These are phyloP conservation scores for Aleiodes alternator DNA, from an alignment of 2,888 invertebrate species.

Conservation along the genomic window DNA sequence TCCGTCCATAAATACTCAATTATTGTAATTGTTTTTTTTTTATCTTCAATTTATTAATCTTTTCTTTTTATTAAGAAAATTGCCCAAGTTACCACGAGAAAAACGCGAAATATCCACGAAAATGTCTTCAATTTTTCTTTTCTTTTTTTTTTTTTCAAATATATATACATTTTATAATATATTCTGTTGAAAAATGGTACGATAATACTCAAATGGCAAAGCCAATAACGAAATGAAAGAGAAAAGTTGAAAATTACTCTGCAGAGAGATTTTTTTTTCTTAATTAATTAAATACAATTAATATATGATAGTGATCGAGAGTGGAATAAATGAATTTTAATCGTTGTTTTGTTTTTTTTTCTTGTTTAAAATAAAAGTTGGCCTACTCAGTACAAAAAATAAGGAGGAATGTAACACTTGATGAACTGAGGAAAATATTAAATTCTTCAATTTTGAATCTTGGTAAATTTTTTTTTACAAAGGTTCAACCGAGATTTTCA, in stretches of 20 bases:
- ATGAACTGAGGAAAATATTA: no score
- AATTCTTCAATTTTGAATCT: no score
- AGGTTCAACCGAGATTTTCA: no score
- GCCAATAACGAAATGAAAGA: slow-evolving; percentile 3
- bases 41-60: not conserved
- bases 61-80: slow-evolving; percentile 7
- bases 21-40: not conserved
- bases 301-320: slow-evolving; percentile 28
- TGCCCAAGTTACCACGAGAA: slow-evolving; percentile 48
- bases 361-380: slow-evolving; percentile 51
- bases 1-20: slow-evolving; percentile 28
- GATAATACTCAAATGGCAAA: slow-evolving; percentile 32
- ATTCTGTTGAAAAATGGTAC: slow-evolving; percentile 36
- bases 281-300: not conserved
- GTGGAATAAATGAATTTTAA: slow-evolving; percentile 27
- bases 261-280: no score
- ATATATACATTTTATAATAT: slow-evolving; percentile 29
- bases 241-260: no score
- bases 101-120: slow-evolving; percentile 10
- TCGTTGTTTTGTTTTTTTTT: slow-evolving; percentile 17
- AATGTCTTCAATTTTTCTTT: slow-evolving; percentile 26
- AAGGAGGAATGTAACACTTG: slow-evolving; percentile 53
- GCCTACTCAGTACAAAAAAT: slow-evolving; percentile 72
- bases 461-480: no score
- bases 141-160: not conserved